Base-by-base conservation (phyloP, 23 tunicate genomes). In the Clavelina lepadiformis region DNA sequence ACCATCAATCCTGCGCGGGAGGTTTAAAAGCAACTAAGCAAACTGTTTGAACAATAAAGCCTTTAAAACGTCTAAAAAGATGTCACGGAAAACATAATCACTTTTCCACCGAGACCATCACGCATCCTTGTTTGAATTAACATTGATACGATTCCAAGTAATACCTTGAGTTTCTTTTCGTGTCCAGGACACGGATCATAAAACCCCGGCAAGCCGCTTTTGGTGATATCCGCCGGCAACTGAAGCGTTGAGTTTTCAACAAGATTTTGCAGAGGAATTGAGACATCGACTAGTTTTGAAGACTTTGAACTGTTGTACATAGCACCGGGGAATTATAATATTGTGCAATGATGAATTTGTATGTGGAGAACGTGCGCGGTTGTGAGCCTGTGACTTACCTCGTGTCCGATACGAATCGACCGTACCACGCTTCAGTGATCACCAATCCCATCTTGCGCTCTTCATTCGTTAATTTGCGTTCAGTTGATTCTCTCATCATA, bases 101-200 rank as follows among this genome's bases (percentile, higher is more conserved):
- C 33, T 61, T 15, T 11, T 0, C 50, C 49, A 0, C n/a, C 19
- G 51, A 20, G 19, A 20, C 51, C n/a, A 20, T n/a, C n/a, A 46
- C 19, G 20, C 19, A n/a, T 19, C 19, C n/a, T 20, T 55, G 22
- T 0, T 23, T 26, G 22, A 19, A 55, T n/a, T n/a, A n/a, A n/a
- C n/a, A n/a, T n/a, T n/a, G n/a, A n/a, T n/a, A n/a, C n/a, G n/a
- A 38, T 63, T 3, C 21, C 3, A 45, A 33, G 2, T 5, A 18
- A 29, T 70, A 89, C 97, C 72, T 89, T 89, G 22, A 89, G 63
- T 28, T 71, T 47, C 38, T 81, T 89, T 20, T 89, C 89, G 33
- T 83, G 68, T 33, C 80, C 79, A 1, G 97, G 97, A 44, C 89
- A 89, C 15, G 97, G 97, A 49, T 89, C 97, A 37, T 81, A 89